Percentiles rank a stretch among this genome's conserved stretches.
These are phyloP conservation scores for Linnaemya tessellans DNA, from an alignment of 2,888 invertebrate species.

Conservation along the genomic window DNA sequence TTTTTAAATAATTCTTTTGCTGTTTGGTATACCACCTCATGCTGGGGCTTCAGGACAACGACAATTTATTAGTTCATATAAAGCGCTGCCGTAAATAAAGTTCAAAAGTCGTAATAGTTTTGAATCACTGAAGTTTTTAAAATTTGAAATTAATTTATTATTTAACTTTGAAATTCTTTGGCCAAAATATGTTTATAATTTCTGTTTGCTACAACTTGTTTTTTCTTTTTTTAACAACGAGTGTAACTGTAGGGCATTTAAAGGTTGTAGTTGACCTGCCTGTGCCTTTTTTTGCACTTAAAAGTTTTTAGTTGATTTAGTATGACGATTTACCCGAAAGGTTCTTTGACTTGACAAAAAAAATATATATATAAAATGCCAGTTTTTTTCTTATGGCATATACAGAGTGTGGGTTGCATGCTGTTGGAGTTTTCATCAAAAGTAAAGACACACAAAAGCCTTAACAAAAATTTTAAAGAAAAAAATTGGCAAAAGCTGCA, in stretches of 20 bases:
- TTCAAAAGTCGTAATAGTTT: background rate
- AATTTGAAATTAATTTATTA: no score
- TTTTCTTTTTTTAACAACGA: background rate
- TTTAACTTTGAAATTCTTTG: no score
- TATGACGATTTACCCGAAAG: constrained; percentile 55
- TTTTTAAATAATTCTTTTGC: constrained; percentile 5
- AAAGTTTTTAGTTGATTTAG: constrained; percentile 27
- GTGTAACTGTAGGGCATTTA: constrained; percentile 32
- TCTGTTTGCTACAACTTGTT: no score
- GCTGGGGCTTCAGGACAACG: constrained; percentile 4
- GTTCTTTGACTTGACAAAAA: constrained; percentile 48
- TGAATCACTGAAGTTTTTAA: background rate
- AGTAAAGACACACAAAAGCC: constrained; percentile 18
- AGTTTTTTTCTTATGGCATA: constrained; percentile 24
- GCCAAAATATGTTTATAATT: no score
- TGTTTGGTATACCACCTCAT: constrained; percentile 11
- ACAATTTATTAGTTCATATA: background rate
- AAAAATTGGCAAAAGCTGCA: constrained; percentile 55
- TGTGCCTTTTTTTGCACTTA: constrained; percentile 2
- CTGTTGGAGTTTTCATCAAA: constrained; percentile 64
- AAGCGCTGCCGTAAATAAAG: background rate
- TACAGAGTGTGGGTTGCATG: constrained; percentile 68
- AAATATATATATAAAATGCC: background rate
- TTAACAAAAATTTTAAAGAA: constrained; percentile 4
- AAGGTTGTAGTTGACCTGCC: background rate